Percentiles rank a stretch among this genome's conserved stretches.
Evolutionary conservation across 2,113 vertebrate species (phyloP).

Genomic region (Leucosticte australis): DNA sequence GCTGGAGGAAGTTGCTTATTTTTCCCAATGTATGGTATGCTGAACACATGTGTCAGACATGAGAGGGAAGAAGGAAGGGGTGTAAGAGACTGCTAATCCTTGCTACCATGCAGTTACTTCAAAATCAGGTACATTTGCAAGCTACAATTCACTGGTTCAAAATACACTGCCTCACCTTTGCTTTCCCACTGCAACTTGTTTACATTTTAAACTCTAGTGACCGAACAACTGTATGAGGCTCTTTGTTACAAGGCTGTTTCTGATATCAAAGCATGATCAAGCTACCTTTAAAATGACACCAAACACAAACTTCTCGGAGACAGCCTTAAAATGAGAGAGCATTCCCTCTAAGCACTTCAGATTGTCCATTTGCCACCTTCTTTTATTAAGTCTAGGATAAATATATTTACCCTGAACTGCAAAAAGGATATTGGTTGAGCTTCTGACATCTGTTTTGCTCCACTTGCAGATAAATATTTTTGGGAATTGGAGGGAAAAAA

Average conservation of each 20-base stretch:
- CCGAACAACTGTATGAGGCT: conserved; percentile 38
- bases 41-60: conserved; percentile 64
- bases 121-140: conserved; percentile 60
- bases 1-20: conserved; percentile 10
- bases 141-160: conserved; percentile 58
- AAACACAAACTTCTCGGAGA: conserved; percentile 57
- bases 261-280: conserved; percentile 67
- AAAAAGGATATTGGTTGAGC: conserved; percentile 3
- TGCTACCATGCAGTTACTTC: conserved; percentile 85
- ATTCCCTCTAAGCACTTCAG: not conserved
- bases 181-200: conserved; percentile 78
- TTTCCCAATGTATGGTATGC: conserved; percentile 64
- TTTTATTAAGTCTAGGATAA: conserved; percentile 14
- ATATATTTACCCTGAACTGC: conserved; percentile 40
- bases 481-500: not conserved
- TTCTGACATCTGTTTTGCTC: not conserved
- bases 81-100: conserved; percentile 76
- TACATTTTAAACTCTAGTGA: conserved; percentile 51
- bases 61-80: conserved; percentile 66
- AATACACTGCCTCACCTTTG: conserved; percentile 69
- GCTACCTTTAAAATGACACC: conserved; percentile 56
- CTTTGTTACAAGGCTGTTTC: conserved; percentile 74
- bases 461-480: not conserved
- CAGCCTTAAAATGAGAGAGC: conserved; percentile 28
- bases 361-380: conserved; percentile 18